These are phyloP conservation scores for Drosophila virilis DNA, from an alignment of 1,140 invertebrate species.

Conservation along the genomic window DNA sequence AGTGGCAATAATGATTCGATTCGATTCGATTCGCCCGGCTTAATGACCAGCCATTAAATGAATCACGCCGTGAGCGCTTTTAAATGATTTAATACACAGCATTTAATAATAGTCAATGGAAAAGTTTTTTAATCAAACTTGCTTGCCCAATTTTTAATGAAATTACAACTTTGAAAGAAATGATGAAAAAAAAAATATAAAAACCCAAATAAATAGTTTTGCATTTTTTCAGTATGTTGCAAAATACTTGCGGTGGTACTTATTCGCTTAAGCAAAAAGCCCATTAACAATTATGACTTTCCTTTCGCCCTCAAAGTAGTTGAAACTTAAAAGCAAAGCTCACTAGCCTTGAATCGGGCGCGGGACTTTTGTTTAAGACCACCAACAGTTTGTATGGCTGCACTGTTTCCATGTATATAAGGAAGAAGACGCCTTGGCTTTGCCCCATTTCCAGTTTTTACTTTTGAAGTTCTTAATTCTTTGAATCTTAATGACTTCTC, in stretches of 20 bases:
- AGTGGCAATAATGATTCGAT: slow-evolving; percentile 69
- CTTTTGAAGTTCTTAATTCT: slow-evolving; percentile 83
- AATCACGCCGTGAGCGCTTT: slow-evolving; percentile 19
- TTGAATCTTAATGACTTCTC: slow-evolving; percentile 84
- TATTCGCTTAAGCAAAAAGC: slow-evolving; percentile 63
- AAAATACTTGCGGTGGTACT: slow-evolving; percentile 42
- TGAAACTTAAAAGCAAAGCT: slow-evolving; percentile 61
- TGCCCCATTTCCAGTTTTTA: slow-evolving; percentile 70
- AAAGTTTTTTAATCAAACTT: slow-evolving; percentile 71
- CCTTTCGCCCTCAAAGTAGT: slow-evolving; percentile 60
- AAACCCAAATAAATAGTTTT: slow-evolving; percentile 24
- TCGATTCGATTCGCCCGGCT: slow-evolving; percentile 48
- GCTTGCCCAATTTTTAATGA: slow-evolving; percentile 61
- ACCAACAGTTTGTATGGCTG: slow-evolving; percentile 65
- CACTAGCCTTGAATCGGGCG: slow-evolving; percentile 57
- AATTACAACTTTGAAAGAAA: slow-evolving; percentile 62
- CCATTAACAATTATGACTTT: slow-evolving; percentile 78
- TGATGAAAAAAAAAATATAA: slow-evolving; percentile 17
- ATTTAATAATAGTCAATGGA: slow-evolving; percentile 45
- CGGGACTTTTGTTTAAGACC: slow-evolving; percentile 60
- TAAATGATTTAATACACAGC: slow-evolving; percentile 32
- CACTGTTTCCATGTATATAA: slow-evolving; percentile 27
- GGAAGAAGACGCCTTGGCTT: slow-evolving; percentile 42
- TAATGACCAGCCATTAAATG: slow-evolving; percentile 67
- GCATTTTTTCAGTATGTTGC: slow-evolving; percentile 21